Conservation (phyloP, 1,140 invertebrate genomes). For the Geopemphigus sp. region DNA sequence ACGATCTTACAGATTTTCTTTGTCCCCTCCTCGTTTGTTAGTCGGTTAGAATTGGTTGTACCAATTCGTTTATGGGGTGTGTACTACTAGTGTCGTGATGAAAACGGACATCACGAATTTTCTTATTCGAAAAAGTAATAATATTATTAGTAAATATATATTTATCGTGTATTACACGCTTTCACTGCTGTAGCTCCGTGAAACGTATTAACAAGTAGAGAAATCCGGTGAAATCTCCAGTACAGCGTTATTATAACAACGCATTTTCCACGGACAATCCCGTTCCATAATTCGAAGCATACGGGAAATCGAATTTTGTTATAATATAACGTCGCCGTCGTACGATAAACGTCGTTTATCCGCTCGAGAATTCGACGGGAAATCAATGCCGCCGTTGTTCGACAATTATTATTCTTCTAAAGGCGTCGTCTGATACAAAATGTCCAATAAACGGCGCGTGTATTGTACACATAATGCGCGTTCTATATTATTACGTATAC, state of each 20-base stretch:
- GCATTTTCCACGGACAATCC: constrained; percentile 6
- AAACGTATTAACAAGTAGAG: constrained; percentile 42
- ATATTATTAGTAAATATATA: constrained; percentile 10
- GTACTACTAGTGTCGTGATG: too few relatives aligned
- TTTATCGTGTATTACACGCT: constrained; percentile 39
- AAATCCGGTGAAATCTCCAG: constrained; percentile 47
- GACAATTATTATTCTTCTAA: not conserved
- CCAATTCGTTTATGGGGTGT: not conserved
- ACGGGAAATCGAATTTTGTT: constrained; percentile 17
- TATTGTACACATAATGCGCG: not conserved
- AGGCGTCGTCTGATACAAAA: not conserved
- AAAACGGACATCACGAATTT: not conserved
- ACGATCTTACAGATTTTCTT: too few relatives aligned
- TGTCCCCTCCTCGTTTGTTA: too few relatives aligned
- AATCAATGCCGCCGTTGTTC: not conserved
- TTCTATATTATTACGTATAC: not conserved
- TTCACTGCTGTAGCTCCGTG: constrained; percentile 9
- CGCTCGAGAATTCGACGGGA: not conserved
- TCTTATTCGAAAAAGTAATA: constrained; percentile 10
- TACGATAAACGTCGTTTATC: not conserved
- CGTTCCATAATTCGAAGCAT: not conserved
- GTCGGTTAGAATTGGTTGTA: too few relatives aligned
- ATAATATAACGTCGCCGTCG: not conserved
- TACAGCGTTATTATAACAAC: not conserved
- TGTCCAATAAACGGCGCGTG: not conserved